Conservation (phyloP, 1,140 invertebrate genomes). For the Parapsyche elsis region DNA sequence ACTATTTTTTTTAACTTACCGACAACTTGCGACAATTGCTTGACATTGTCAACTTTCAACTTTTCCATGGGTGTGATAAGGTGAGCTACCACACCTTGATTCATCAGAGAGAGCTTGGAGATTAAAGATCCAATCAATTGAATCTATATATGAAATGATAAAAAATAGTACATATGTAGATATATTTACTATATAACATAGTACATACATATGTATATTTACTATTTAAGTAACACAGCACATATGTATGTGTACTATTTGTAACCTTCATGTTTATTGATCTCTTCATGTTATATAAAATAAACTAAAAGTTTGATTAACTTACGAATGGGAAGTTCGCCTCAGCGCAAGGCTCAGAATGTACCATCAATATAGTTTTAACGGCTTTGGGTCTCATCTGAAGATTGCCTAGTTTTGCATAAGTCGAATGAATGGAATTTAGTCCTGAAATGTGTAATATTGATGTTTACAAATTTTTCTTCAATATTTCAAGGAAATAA, state of each 20-base stretch:
- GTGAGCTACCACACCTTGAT: conserved; percentile 59
- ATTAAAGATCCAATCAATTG: conserved; percentile 52
- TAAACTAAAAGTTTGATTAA: conserved; percentile 27
- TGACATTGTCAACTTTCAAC: conserved; percentile 58
- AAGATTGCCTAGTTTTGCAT: conserved; percentile 58
- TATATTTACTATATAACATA: too few relatives aligned
- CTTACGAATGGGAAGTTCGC: conserved; percentile 59
- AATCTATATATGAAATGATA: too few relatives aligned
- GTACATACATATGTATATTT: too few relatives aligned
- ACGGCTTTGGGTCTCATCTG: conserved; percentile 62
- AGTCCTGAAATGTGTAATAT: conserved; percentile 56
- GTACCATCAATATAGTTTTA: conserved; percentile 61
- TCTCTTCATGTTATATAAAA: too few relatives aligned
- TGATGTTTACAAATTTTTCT: background rate
- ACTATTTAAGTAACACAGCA: too few relatives aligned
- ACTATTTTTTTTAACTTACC: conserved; percentile 60
- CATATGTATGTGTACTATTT: too few relatives aligned
- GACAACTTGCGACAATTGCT: conserved; percentile 59
- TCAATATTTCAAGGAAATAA: too few relatives aligned
- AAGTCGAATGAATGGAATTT: conserved; percentile 58
- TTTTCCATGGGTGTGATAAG: conserved; percentile 58
- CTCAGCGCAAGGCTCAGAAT: conserved; percentile 58
- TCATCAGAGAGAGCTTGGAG: conserved; percentile 55
- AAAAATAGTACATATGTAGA: conserved; percentile 5
- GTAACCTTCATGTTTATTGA: too few relatives aligned